phyloP scores from a whole-genome alignment of 2,113 vertebrate species.

The Todiramphus chloris region DNA sequence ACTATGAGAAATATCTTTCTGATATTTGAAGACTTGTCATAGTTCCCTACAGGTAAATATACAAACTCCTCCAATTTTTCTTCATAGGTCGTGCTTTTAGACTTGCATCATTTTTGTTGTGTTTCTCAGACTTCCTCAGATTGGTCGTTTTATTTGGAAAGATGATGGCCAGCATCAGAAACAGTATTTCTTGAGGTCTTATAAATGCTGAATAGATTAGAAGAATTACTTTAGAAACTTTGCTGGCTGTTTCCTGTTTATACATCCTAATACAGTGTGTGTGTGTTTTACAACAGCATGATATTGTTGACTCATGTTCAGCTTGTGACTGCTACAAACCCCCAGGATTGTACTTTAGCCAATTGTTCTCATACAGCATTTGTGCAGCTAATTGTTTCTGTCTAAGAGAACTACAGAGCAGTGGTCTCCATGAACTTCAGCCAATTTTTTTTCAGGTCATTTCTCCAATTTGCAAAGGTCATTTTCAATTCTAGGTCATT shows the following conservation, averaged over 20 bases:
- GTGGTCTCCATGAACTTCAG: not conserved
- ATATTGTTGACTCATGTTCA: constrained; percentile 45
- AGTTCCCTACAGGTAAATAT: not conserved
- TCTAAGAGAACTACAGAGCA: not conserved
- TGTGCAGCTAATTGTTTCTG: not conserved
- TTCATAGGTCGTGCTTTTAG: not conserved
- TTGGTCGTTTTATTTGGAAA: not conserved
- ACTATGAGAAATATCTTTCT: not conserved
- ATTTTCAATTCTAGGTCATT: not conserved
- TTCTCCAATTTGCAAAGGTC: not conserved
- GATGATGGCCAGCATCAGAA: not conserved
- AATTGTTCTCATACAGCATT: not conserved
- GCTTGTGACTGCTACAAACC: constrained; percentile 45
- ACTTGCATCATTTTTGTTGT: not conserved
- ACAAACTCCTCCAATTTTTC: not conserved
- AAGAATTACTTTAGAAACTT: not conserved
- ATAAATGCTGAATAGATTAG: not conserved
- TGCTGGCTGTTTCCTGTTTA: constrained; percentile 10
- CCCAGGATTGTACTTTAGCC: not conserved
- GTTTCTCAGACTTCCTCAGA: not conserved
- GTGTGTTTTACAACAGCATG: constrained; percentile 13
- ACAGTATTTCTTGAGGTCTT: not conserved
- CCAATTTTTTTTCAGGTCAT: not conserved
- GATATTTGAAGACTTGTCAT: not conserved
- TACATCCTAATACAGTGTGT: not conserved